These are phyloP conservation scores for Poecile montanus DNA, from an alignment of 2,797 vertebrate genomes.

Conservation along the genomic window DNA sequence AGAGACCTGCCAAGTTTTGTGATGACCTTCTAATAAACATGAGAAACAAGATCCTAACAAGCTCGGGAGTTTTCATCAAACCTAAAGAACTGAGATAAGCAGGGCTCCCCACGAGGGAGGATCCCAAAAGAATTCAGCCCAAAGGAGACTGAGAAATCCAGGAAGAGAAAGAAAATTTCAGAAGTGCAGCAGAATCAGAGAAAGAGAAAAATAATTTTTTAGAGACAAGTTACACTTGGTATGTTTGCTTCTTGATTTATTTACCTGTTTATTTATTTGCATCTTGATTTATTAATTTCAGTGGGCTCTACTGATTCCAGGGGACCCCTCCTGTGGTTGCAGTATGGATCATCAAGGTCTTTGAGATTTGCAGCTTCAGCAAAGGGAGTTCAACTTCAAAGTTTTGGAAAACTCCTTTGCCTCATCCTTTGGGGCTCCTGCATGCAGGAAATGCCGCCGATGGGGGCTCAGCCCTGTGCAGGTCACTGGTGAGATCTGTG, in stretches of 20 bases:
- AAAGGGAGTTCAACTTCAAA: background rate
- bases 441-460: background rate
- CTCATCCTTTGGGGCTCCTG: accelerated
- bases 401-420: background rate
- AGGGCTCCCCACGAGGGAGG: no score
- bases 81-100: no score
- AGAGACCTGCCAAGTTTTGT: no score
- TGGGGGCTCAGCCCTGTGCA: background rate
- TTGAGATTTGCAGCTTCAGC: background rate
- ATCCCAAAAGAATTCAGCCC: no score
- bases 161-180: no score
- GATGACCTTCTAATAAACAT: no score
- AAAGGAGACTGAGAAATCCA: no score
- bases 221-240: no score
- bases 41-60: no score
- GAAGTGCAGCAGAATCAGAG: no score
- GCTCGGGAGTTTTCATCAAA: no score
- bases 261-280: background rate
- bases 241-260: background rate
- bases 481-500: background rate
- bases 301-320: background rate
- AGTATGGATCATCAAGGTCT: background rate
- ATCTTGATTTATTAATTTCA: background rate
- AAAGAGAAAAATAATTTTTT: no score
- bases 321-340: background rate